These are phyloP conservation scores for Strigamia crassipes DNA, from an alignment of 2,888 invertebrate genomes.

Conservation along the genomic window DNA sequence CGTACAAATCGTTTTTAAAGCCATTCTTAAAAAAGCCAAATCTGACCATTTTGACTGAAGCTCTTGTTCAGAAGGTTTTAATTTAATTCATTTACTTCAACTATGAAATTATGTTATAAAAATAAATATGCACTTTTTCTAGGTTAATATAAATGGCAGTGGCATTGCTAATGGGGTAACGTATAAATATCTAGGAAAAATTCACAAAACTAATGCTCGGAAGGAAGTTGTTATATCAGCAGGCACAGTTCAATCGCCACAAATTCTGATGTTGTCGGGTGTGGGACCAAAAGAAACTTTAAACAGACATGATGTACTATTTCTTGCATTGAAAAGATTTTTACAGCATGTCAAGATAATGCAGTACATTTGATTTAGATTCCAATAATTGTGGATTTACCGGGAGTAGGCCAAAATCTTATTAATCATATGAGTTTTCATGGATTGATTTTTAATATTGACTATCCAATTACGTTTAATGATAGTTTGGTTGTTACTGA, in stretches of 20 bases:
- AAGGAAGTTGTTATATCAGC: slow-evolving; percentile 3
- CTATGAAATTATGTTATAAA: too few species aligned
- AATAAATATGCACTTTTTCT: not conserved
- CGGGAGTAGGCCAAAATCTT: slow-evolving; percentile 45
- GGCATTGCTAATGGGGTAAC: not conserved
- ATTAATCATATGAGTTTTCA: slow-evolving; percentile 46
- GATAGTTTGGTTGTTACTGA: not conserved
- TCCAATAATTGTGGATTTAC: slow-evolving; percentile 36
- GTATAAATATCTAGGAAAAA: not conserved
- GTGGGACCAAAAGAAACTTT: not conserved
- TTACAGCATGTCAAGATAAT: not conserved
- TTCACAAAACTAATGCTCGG: not conserved
- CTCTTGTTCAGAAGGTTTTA: slow-evolving; percentile 12
- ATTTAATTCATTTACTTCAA: not conserved
- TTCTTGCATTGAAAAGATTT: not conserved
- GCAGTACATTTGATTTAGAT: not conserved
- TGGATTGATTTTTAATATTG: slow-evolving; percentile 43
- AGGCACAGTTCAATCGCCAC: not conserved
- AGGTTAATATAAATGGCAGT: not conserved
- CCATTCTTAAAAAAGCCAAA: slow-evolving; percentile 22
- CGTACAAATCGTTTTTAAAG: slow-evolving; percentile 29
- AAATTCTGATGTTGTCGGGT: not conserved
- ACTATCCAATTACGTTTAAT: slow-evolving; percentile 3
- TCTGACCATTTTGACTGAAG: slow-evolving; percentile 4
- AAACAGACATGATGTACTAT: not conserved